Base-by-base conservation (phyloP, 2,113 vertebrate genomes). In the Solea solea region DNA sequence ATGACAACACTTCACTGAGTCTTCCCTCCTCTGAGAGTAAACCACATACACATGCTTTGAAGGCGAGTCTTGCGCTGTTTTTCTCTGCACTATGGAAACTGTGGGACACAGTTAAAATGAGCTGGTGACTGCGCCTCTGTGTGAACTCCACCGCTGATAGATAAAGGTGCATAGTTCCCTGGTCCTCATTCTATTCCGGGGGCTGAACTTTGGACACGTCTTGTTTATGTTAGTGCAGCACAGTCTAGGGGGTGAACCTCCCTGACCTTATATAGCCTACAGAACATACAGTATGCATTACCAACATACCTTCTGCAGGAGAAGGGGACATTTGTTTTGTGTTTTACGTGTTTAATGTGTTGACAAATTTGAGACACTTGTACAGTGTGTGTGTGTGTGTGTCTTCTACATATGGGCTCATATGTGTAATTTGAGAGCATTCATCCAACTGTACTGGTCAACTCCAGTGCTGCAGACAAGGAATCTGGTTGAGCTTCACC, bases 131-230 rank as follows among this genome's bases (percentile, higher is more conserved):
- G 40, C 39, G 41, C 40, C 58, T 72, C 65, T 71, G 39, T 54
- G 21, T 58, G 40, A 83, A 60, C 72, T 69, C 45, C 77, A 78
- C 80, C 70, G 68, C 59, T 69, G 69, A 16, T 4, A 80, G 86
- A 91, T 90, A 82, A 90, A 80, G 27, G 68, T 58, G 50, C 75
- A 87, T 76, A 77, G 65, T 52, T 81, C 74, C 45, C 78, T 42
- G 8, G 58, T 60, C 52, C 76, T 55, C 51, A 44, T 48, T 44
- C 76, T 81, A 68, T 78, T 85, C 58, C 76, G 74, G 74, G 34
- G 60, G 39, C 57, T 90, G 92, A 91, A 80, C 91, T 93, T 93
- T 92, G 90, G 61, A 69, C 90, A 68, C 21, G 9, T 28, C 44
- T 74, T 90, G 85, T 91, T 90, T 89, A 89, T 91, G 82, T 74